Conservation (phyloP, 2,797 vertebrate species). For the Vireo griseus region DNA sequence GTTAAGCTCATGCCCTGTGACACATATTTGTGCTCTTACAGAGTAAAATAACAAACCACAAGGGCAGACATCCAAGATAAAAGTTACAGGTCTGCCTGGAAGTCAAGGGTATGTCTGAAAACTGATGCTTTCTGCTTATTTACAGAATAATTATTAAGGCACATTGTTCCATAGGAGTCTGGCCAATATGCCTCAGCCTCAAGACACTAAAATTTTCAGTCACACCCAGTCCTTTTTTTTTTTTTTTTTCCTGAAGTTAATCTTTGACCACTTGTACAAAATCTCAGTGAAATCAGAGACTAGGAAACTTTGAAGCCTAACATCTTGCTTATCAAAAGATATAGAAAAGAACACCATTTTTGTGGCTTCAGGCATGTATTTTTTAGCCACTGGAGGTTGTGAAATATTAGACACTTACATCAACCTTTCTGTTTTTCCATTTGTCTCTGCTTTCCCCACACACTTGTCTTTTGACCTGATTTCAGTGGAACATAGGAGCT, state of each 20-base stretch:
- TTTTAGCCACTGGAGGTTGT: background rate
- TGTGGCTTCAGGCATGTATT: background rate
- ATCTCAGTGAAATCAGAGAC: background rate
- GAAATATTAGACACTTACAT: constrained; percentile 21
- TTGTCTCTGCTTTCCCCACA: constrained; percentile 34
- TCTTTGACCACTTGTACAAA: background rate
- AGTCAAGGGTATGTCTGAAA: background rate
- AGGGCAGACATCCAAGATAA: background rate
- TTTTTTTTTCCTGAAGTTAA: background rate
- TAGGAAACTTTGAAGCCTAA: background rate
- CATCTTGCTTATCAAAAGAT: background rate
- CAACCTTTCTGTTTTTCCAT: constrained; percentile 28
- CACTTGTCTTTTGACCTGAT: constrained; percentile 59
- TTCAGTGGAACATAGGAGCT: constrained; percentile 32
- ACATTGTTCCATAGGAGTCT: background rate
- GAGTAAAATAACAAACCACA: background rate
- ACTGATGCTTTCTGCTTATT: background rate
- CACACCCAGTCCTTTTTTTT: background rate
- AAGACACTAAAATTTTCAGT: background rate
- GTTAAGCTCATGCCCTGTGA: background rate
- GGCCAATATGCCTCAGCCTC: background rate
- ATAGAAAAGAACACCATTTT: background rate
- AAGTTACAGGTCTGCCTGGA: background rate
- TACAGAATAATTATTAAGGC: background rate
- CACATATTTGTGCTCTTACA: background rate